Conservation (phyloP, 2,797 vertebrate genomes). For the Emydoidea blandingii region DNA sequence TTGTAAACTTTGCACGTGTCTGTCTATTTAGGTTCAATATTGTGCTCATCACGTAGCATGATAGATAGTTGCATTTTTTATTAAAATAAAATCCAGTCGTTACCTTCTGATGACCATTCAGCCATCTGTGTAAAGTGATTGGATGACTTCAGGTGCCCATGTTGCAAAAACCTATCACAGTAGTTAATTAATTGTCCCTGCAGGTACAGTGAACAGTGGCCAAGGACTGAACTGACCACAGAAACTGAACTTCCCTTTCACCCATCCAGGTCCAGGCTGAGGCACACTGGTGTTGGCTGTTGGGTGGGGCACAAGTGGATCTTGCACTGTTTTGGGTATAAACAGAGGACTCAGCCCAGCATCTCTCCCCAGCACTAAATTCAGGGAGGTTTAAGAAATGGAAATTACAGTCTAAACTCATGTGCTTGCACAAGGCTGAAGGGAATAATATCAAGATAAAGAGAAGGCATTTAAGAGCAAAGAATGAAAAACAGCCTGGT, state of each 20-base stretch:
- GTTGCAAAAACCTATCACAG: rapidly evolving
- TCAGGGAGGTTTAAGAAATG: not conserved
- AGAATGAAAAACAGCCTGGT: not conserved
- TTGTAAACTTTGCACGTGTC: not conserved
- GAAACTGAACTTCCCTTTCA: not conserved
- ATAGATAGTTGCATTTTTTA: not conserved
- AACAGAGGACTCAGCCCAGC: not conserved
- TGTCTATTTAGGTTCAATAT: not conserved
- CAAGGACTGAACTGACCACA: not conserved
- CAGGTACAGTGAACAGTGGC: not conserved
- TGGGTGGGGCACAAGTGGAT: rapidly evolving
- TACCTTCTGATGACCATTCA: not conserved
- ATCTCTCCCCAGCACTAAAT: slow-evolving; percentile 5
- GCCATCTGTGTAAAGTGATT: not conserved
- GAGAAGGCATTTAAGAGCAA: not conserved
- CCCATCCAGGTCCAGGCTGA: not conserved
- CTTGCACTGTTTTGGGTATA: not conserved
- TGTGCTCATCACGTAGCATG: not conserved
- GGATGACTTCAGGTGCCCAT: rapidly evolving
- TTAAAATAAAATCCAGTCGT: not conserved
- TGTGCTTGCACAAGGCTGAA: not conserved
- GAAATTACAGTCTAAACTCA: not conserved
- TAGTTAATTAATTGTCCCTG: not conserved
- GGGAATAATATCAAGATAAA: slow-evolving; percentile 8
- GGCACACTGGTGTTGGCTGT: rapidly evolving